These are phyloP conservation scores for Rhyacichthys aspro DNA, from an alignment of 2,797 vertebrate genomes.

Conservation along the genomic window DNA sequence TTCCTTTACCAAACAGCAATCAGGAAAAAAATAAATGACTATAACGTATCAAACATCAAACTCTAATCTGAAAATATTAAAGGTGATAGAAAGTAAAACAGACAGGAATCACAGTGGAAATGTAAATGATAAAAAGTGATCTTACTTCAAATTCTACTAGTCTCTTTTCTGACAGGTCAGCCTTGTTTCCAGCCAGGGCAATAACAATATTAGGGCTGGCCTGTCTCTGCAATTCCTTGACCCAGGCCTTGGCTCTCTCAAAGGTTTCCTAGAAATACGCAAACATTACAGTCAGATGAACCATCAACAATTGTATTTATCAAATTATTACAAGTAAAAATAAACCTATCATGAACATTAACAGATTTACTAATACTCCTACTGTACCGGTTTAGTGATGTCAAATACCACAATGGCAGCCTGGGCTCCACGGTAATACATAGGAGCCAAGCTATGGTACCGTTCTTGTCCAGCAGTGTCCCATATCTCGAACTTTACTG, in stretches of 20 bases:
- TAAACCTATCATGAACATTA: neutral
- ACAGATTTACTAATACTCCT: neutral
- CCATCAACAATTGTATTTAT: no score
- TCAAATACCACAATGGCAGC: conserved; percentile 88
- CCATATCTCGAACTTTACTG: conserved; percentile 91
- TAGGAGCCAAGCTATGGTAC: conserved; percentile 88
- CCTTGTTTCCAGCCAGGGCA: conserved; percentile 86
- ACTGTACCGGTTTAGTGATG: conserved; percentile 85
- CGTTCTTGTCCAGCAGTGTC: conserved; percentile 88
- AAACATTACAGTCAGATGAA: conserved; percentile 10
- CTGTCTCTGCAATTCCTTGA: conserved; percentile 88
- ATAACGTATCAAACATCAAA: no score
- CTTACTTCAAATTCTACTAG: conserved; percentile 86
- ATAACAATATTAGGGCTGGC: conserved; percentile 89
- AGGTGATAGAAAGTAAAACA: neutral
- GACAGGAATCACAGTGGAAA: neutral
- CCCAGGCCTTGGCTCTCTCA: conserved; percentile 87
- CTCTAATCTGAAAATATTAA: no score
- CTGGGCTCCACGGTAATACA: conserved; percentile 89
- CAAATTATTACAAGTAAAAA: neutral
- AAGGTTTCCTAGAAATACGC: conserved; percentile 81
- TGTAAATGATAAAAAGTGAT: neutral
- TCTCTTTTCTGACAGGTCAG: conserved; percentile 85
- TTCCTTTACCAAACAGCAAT: conserved; percentile 69
- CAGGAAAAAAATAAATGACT: neutral